Evolutionary conservation across 2,113 vertebrate genomes (phyloP).

Genomic region (Salvelinus namaycush): DNA sequence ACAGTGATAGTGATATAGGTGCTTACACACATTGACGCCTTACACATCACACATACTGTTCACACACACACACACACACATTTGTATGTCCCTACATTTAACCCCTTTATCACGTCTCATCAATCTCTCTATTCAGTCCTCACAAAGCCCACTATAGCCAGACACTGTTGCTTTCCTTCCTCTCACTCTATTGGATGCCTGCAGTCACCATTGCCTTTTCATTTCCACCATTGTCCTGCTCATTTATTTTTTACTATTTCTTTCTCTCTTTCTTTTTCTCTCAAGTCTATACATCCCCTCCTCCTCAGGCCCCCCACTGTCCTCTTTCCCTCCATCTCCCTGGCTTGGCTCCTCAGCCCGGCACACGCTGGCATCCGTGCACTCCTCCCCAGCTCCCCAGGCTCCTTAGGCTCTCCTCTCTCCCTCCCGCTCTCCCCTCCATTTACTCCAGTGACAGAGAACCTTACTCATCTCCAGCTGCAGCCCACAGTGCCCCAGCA

Average conservation of each 20-base stretch:
- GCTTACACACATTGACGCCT: neutral
- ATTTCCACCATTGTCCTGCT: no score
- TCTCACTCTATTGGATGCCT: no score
- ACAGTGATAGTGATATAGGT: neutral
- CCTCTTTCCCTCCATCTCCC: neutral
- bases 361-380: no score
- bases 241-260: conserved; percentile 16
- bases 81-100: no score
- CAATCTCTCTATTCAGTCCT: no score
- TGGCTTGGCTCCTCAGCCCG: neutral
- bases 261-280: conserved; percentile 3
- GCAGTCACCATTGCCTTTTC: no score
- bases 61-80: conserved; percentile 10
- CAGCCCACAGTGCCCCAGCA: conserved; percentile 60
- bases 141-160: no score
- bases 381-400: no score
- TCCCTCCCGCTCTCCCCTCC: conserved; percentile 15
- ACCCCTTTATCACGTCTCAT: no score
- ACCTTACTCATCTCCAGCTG: conserved; percentile 21
- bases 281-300: no score
- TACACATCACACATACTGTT: neutral
- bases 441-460: conserved; percentile 15
- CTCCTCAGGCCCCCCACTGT: no score
- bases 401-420: conserved; percentile 7
- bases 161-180: no score